Conservation (phyloP, 1,140 invertebrate species). For the Globodera ellingtonae region DNA sequence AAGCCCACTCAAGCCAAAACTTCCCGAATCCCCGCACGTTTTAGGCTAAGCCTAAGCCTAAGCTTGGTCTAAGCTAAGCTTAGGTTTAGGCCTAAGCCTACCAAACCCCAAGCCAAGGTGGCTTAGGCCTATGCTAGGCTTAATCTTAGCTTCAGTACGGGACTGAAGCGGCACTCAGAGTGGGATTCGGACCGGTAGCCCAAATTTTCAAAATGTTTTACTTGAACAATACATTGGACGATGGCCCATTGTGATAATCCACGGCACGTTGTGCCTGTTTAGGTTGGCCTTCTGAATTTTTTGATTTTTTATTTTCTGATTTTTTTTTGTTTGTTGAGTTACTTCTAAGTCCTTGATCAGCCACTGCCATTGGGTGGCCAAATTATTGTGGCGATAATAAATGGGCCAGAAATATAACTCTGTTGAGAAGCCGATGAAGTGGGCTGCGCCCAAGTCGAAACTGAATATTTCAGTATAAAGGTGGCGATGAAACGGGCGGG, state of each 20-base stretch:
- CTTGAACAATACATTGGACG: conserved; percentile 92
- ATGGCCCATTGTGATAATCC: conserved; percentile 91
- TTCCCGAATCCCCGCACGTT: too few species aligned
- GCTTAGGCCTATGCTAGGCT: too few species aligned
- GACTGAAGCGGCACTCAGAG: too few species aligned
- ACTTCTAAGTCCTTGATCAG: conserved; percentile 76
- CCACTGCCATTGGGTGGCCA: conserved; percentile 86
- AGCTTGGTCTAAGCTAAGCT: too few species aligned
- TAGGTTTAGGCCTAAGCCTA: too few species aligned
- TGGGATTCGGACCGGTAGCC: too few species aligned
- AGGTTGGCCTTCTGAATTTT: conserved; percentile 52
- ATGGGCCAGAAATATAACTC: conserved; percentile 86
- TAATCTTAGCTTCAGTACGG: too few species aligned
- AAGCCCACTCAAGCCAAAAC: too few species aligned
- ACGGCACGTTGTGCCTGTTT: conserved; percentile 71
- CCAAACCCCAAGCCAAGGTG: too few species aligned
- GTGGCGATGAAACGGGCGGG: too few species aligned
- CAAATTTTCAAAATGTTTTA: not conserved
- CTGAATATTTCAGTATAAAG: too few species aligned
- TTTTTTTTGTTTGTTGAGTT: not conserved
- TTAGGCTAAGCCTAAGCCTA: too few species aligned
- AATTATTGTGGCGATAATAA: conserved; percentile 78
- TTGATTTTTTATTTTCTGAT: not conserved
- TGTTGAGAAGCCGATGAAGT: conserved; percentile 87
- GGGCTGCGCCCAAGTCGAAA: conserved; percentile 82